These are phyloP conservation scores for Sciurus niger DNA, from an alignment of 2,113 vertebrate species.

Conservation along the genomic window DNA sequence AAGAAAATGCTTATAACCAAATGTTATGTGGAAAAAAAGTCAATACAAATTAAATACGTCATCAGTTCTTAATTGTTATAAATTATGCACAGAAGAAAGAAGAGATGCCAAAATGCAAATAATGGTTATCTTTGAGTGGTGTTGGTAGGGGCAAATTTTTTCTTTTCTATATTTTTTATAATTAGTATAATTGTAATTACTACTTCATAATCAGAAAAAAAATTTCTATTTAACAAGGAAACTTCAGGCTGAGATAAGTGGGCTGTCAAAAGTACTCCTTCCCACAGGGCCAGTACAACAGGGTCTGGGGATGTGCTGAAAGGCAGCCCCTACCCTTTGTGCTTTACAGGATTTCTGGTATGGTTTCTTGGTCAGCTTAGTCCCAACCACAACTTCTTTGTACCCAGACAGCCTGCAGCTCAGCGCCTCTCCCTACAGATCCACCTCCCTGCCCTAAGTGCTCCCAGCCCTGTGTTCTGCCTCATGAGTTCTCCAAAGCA, in stretches of 20 bases:
- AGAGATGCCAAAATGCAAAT: background rate
- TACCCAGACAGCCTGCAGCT: background rate
- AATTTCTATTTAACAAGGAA: background rate
- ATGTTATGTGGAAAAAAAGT: background rate
- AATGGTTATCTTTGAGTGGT: background rate
- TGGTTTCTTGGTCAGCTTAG: background rate
- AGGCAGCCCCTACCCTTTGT: no score
- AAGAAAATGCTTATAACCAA: background rate
- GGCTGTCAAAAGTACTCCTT: background rate
- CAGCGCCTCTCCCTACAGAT: background rate
- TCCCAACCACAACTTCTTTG: background rate
- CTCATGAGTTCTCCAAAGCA: background rate
- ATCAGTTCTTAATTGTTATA: background rate
- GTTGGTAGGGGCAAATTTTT: background rate
- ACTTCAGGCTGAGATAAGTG: background rate
- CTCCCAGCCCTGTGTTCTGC: background rate
- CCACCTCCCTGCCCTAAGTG: background rate
- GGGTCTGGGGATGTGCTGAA: background rate
- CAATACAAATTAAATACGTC: background rate
- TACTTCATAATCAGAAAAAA: slow-evolving; percentile 29
- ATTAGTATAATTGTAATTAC: background rate
- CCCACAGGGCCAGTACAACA: background rate
- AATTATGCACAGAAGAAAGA: background rate
- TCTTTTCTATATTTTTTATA: slow-evolving; percentile 4
- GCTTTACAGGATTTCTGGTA: background rate